Evolutionary conservation across 1,140 invertebrate genomes (phyloP).

Genomic region (Vanessa tameamea): DNA sequence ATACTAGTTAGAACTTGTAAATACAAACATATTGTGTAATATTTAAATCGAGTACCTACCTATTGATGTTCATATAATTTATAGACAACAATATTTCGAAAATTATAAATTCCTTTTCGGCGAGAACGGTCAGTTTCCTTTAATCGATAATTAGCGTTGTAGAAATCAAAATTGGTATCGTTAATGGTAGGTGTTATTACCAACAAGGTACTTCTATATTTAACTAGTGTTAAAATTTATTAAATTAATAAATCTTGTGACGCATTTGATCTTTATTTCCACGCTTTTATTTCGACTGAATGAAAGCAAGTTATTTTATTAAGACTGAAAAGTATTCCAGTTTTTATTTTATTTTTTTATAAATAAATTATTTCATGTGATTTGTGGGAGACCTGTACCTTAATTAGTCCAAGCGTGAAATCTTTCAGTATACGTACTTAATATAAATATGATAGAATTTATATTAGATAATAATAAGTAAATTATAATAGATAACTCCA

Average conservation of each 20-base stretch:
- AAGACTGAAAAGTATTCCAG: conserved; percentile 78
- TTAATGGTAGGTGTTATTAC: conserved; percentile 67
- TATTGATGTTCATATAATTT: conserved; percentile 74
- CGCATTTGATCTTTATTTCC: conserved; percentile 54
- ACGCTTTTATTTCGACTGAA: conserved; percentile 53
- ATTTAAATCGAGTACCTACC: conserved; percentile 75
- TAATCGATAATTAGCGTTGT: conserved; percentile 62
- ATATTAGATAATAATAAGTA: conserved; percentile 79
- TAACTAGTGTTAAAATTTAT: conserved; percentile 75
- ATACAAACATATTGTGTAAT: conserved; percentile 60
- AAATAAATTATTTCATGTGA: conserved; percentile 57
- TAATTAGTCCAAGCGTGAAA: conserved; percentile 75
- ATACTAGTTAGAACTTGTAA: conserved; percentile 74
- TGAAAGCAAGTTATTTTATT: conserved; percentile 69
- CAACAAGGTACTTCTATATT: conserved; percentile 68
- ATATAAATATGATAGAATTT: conserved; percentile 80
- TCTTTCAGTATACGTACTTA: conserved; percentile 81
- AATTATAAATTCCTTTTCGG: conserved; percentile 61
- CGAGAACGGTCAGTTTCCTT: conserved; percentile 78
- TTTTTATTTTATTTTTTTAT: conserved; percentile 57
- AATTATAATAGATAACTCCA: conserved; percentile 69
- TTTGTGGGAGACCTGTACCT: conserved; percentile 66
- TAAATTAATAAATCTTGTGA: conserved; percentile 60
- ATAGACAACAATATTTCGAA: conserved; percentile 62
- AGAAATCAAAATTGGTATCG: conserved; percentile 73